Conservation (phyloP, 92 coral and sea anemone species). For the Nematostella vectensis region DNA sequence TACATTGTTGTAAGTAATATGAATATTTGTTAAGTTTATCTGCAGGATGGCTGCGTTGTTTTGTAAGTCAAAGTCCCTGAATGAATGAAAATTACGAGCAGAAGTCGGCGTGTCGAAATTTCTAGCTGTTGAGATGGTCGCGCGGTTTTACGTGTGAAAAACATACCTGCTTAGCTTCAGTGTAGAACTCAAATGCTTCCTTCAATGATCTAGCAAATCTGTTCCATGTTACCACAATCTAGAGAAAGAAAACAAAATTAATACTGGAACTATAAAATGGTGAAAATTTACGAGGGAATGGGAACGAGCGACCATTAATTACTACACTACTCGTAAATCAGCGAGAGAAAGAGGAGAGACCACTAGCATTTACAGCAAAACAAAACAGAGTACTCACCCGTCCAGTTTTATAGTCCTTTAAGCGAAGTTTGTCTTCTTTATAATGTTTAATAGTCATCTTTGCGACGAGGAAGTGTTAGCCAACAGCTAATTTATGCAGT, state of each 20-base stretch:
- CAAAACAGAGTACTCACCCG: slow-evolving; percentile 50
- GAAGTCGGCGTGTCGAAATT: slow-evolving; percentile 30
- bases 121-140: slow-evolving; percentile 31
- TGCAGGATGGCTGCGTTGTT: no score
- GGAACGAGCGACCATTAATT: neutral
- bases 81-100: no score
- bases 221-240: slow-evolving; percentile 96
- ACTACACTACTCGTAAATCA: neutral
- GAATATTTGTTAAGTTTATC: no score
- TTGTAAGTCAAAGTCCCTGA: no score
- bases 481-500: neutral
- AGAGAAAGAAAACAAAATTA: slow-evolving; percentile 14
- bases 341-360: neutral
- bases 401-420: slow-evolving; percentile 90
- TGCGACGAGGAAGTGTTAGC: slow-evolving; percentile 3
- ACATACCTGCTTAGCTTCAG: slow-evolving; percentile 95
- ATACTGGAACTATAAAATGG: no score
- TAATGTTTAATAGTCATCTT: slow-evolving; percentile 40
- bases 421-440: slow-evolving; percentile 61
- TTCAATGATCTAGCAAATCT: slow-evolving; percentile 96
- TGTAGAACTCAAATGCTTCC: slow-evolving; percentile 91
- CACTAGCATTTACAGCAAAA: neutral
- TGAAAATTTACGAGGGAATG: no score
- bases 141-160: no score
- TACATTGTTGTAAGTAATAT: no score